Evolutionary conservation across 2,888 invertebrate genomes (phyloP).

Genomic region (Syritta pipiens): DNA sequence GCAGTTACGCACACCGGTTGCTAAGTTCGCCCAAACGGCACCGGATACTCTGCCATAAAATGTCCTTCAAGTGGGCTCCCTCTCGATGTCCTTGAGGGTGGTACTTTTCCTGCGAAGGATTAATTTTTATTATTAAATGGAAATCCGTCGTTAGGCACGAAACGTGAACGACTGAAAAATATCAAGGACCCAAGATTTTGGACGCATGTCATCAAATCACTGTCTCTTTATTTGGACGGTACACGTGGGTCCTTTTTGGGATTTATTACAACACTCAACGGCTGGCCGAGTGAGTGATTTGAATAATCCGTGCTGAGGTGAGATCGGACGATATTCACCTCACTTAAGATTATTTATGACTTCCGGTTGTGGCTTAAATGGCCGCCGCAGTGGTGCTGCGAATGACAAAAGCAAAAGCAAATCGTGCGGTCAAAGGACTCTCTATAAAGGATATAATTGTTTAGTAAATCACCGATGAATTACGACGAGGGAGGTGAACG

Average conservation of each 20-base stretch:
- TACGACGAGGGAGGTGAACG: background rate
- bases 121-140: slow-evolving; percentile 41
- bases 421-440: background rate
- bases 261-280: slow-evolving; percentile 16
- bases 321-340: too few species aligned
- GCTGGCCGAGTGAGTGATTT: slow-evolving; percentile 10
- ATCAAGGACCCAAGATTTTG: slow-evolving; percentile 1
- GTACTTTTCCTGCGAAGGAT: slow-evolving; percentile 1
- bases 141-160: background rate
- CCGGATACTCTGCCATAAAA: slow-evolving; percentile 32
- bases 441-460: slow-evolving; percentile 18
- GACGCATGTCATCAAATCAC: slow-evolving; percentile 14
- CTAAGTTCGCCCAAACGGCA: slow-evolving; percentile 31
- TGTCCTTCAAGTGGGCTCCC: slow-evolving; percentile 38
- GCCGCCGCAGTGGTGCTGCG: background rate
- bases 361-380: slow-evolving; percentile 6
- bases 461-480: background rate
- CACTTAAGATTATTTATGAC: too few species aligned
- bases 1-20: slow-evolving; percentile 61
- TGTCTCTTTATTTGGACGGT: slow-evolving; percentile 2
- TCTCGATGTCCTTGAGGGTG: slow-evolving; percentile 26
- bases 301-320: slow-evolving; percentile 23
- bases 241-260: slow-evolving; percentile 14
- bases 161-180: background rate
- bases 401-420: background rate